A percentile compares a stretch with the other conserved stretches of the same genome.
phyloP scores from a whole-genome alignment of 2,113 vertebrate genomes.

The Callipepla californica region DNA sequence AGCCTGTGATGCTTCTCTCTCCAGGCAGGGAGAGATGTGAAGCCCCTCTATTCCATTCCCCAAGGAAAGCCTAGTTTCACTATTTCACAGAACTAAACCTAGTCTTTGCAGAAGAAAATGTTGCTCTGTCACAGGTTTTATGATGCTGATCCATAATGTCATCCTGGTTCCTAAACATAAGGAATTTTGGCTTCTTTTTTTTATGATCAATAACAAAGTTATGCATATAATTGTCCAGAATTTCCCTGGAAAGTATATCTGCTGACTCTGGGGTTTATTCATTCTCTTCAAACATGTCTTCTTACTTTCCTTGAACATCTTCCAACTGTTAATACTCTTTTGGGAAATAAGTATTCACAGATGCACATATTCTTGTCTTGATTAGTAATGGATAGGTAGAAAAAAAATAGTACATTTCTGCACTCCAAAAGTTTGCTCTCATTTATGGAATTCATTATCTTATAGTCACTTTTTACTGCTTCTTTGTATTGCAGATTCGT shows the following conservation, averaged over 20 bases:
- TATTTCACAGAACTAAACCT: background rate
- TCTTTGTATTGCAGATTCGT: background rate
- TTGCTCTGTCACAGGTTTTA: background rate
- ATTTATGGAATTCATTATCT: background rate
- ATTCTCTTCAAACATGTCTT: background rate
- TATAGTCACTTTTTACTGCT: background rate
- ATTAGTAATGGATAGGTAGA: background rate
- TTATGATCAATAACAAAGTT: background rate
- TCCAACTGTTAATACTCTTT: background rate
- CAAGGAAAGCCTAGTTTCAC: background rate
- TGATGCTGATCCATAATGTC: background rate
- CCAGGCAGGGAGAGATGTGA: rapidly evolving
- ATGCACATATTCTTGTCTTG: background rate
- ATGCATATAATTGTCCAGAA: background rate
- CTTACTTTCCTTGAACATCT: background rate
- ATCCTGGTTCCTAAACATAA: background rate
- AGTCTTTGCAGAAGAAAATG: background rate
- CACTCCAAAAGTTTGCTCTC: background rate
- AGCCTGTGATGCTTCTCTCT: background rate
- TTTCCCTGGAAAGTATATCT: background rate
- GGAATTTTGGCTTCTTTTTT: background rate
- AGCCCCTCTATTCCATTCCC: background rate
- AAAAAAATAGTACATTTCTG: background rate
- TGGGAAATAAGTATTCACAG: background rate
- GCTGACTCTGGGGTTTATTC: background rate